Evolutionary conservation across 2,888 invertebrate genomes (phyloP).

Genomic region (Eumacrocentrus americanus): DNA sequence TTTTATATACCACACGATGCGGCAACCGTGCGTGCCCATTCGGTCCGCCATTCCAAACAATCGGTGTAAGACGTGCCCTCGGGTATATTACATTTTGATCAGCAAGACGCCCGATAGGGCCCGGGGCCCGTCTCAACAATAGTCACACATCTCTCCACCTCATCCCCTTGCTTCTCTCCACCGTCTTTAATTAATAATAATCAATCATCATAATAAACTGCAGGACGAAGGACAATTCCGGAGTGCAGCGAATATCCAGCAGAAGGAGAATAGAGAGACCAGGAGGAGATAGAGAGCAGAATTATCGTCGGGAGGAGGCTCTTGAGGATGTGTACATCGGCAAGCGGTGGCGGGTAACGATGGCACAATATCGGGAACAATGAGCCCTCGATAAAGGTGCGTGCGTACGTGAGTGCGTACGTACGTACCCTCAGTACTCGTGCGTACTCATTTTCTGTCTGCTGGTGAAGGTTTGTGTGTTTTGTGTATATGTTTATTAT

Average conservation of each 20-base stretch:
- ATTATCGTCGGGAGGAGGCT: too few species aligned
- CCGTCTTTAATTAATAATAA: too few species aligned
- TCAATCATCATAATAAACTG: too few species aligned
- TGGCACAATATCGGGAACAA: conserved; percentile 37
- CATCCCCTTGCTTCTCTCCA: background rate
- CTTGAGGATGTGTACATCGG: conserved; percentile 8
- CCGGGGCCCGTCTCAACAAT: conserved; percentile 29
- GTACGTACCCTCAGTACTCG: conserved; percentile 35
- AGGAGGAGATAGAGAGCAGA: too few species aligned
- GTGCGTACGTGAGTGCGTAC: conserved; percentile 41
- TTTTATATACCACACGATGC: conserved; percentile 75
- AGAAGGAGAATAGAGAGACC: too few species aligned
- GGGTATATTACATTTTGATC: conserved; percentile 68
- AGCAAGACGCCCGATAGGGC: conserved; percentile 21
- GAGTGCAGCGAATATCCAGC: too few species aligned
- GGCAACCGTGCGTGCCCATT: conserved; percentile 71
- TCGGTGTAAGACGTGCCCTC: conserved; percentile 64
- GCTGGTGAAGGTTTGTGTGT: too few species aligned
- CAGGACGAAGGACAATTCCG: too few species aligned
- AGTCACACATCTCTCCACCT: background rate
- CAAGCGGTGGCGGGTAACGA: conserved; percentile 29
- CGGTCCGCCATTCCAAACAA: conserved; percentile 75
- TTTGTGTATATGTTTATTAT: background rate
- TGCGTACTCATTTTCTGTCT: conserved; percentile 22
- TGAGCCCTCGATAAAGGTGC: conserved; percentile 44